Percentiles rank a stretch among this genome's conserved stretches.
Conservation (phyloP, 2,113 vertebrate species). For the Pongo abelii region DNA sequence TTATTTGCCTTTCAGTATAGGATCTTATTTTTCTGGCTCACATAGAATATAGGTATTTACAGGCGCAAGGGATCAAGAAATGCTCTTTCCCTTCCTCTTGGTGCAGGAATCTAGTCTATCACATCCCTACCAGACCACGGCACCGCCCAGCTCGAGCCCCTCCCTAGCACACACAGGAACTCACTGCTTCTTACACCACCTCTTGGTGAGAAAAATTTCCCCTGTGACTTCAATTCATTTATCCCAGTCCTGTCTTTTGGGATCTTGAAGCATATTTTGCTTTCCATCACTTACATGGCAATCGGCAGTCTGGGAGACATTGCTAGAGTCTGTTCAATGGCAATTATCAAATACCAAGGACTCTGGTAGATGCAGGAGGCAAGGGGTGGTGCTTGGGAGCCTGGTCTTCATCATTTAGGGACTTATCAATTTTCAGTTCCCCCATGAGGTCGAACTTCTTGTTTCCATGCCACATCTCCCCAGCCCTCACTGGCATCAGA, state of each 20-base stretch:
- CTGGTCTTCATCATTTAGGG: not conserved
- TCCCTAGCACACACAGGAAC: not conserved
- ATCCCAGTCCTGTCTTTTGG: not conserved
- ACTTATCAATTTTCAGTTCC: not conserved
- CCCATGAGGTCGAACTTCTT: not conserved
- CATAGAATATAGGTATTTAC: not conserved
- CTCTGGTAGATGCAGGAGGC: fast-evolving
- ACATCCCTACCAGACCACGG: not conserved
- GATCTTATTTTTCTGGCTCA: not conserved
- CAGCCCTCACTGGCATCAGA: not conserved
- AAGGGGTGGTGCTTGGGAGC: not conserved
- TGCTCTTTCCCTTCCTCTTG: not conserved
- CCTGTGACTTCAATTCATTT: not conserved
- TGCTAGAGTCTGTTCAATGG: not conserved
- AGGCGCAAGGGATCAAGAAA: not conserved
- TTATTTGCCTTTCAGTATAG: not conserved
- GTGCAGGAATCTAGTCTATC: not conserved
- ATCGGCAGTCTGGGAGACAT: not conserved
- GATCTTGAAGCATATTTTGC: not conserved
- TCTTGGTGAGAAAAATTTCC: not conserved
- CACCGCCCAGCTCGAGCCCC: not conserved
- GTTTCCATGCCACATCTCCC: fast-evolving
- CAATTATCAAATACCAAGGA: not conserved
- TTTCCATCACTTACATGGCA: not conserved
- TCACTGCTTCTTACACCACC: not conserved